Conservation (phyloP, 2,888 invertebrate species). For the Malachius bipustulatus region DNA sequence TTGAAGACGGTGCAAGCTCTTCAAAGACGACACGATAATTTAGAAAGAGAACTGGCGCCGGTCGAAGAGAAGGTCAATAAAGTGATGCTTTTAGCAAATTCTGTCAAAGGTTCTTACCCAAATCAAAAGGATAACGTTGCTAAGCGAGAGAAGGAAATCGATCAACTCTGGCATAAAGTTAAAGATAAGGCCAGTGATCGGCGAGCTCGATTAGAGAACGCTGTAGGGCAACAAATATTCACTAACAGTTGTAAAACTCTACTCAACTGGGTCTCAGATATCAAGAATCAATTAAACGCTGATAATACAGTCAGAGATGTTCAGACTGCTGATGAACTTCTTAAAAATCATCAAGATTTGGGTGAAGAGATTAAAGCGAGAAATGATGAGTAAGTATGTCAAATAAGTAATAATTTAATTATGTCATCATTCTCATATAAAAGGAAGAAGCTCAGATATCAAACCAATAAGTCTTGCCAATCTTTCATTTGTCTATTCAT, state of each 20-base stretch:
- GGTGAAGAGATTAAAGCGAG: slow-evolving; percentile 84
- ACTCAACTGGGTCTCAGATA: slow-evolving; percentile 69
- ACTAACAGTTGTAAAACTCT: slow-evolving; percentile 71
- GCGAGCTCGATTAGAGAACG: slow-evolving; percentile 76
- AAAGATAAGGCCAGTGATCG: slow-evolving; percentile 75
- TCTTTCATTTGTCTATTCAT: too few species aligned
- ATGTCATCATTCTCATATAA: too few species aligned
- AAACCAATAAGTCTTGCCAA: too few species aligned
- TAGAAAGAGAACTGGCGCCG: slow-evolving; percentile 89
- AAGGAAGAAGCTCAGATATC: too few species aligned
- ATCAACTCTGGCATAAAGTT: slow-evolving; percentile 79
- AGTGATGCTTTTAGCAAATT: slow-evolving; percentile 76
- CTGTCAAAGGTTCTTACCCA: slow-evolving; percentile 87
- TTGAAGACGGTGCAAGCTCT: slow-evolving; percentile 83
- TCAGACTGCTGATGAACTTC: slow-evolving; percentile 78
- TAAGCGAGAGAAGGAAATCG: slow-evolving; percentile 70
- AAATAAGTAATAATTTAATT: not conserved
- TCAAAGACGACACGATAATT: slow-evolving; percentile 82
- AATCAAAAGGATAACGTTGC: slow-evolving; percentile 79
- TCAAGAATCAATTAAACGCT: slow-evolving; percentile 66
- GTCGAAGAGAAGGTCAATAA: slow-evolving; percentile 87
- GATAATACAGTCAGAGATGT: slow-evolving; percentile 76
- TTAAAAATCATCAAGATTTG: slow-evolving; percentile 84
- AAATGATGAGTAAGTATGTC: slow-evolving; percentile 64
- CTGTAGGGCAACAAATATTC: slow-evolving; percentile 92